Base-by-base conservation (phyloP, 1,140 invertebrate species). In the Papilio dardanus region DNA sequence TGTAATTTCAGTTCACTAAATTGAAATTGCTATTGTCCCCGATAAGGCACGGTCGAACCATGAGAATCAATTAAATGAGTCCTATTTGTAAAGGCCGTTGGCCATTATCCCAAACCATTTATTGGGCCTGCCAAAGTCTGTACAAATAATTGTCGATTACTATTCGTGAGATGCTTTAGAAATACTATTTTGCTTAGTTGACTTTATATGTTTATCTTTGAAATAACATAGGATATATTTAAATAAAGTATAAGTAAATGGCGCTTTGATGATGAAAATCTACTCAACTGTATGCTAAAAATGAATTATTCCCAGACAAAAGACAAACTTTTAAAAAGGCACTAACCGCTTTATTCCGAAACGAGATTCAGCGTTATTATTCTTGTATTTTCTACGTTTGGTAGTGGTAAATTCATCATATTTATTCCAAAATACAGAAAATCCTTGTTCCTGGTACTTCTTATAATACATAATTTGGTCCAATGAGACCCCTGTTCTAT, bases 21-120 rank as follows among this genome's bases (percentile, higher is more conserved):
- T 73, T 73, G 71, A 73, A 73, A 73, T 73, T 73, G 71, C 71
- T 58, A 50, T 73, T 31, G 71, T 37, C 33, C 28, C 14, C 69
- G 33, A 50, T 58, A 58, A 73, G 58, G 71, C 46, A 46, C 54
- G 46, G 71, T 30, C 46, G 54, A 30, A 50, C 71, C 71, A 73
- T 73, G 71, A 73, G 71, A 58, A 58, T 71, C 71, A 73, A 73
- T 73, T 71, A 71, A 54, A 73, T 50, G 71, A 73, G 71, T 73
- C 71, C 71, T 58, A 73, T 73, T 73, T 73, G 71, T 58, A 73
- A 50, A 73, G 31, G 42, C 31, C 54, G 46, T 46, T 37, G 14
- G 71, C 71, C 50, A 73, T 73, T 73, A 73, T 73, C 71, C 71
- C 71, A 35, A 73, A 73, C 46, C 71, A 58, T 73, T 73, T 58